These are phyloP conservation scores for Pygathrix nemaeus DNA, from an alignment of 2,113 vertebrate genomes.

Conservation along the genomic window DNA sequence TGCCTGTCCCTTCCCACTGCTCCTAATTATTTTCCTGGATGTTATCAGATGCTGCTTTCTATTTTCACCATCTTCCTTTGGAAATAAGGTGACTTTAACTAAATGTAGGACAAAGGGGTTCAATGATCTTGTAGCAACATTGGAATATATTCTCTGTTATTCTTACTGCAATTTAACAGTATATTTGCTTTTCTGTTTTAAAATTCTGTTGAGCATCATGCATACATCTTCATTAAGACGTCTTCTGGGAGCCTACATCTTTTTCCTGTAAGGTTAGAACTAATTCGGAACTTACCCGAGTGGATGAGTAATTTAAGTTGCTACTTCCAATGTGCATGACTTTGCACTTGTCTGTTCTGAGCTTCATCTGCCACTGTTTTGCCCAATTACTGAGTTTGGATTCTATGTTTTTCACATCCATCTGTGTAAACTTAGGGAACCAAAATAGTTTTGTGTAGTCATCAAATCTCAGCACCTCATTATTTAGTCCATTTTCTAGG, in stretches of 20 bases:
- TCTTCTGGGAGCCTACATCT: conserved; percentile 74
- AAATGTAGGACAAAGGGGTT: background rate
- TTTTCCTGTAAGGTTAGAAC: conserved; percentile 74
- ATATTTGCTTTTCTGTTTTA: conserved; percentile 68
- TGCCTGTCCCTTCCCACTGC: background rate
- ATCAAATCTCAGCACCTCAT: conserved; percentile 79
- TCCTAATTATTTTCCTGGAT: conserved; percentile 43
- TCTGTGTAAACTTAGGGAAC: conserved; percentile 75
- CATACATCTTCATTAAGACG: conserved; percentile 76
- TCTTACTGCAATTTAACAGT: conserved; percentile 46
- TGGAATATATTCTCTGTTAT: conserved; percentile 62
- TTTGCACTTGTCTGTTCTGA: conserved; percentile 81
- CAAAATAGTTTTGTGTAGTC: conserved; percentile 80
- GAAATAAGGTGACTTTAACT: conserved; percentile 37
- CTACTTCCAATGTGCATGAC: conserved; percentile 79
- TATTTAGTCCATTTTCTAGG: conserved; percentile 78
- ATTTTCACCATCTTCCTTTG: conserved; percentile 51
- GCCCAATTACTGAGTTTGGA: conserved; percentile 82
- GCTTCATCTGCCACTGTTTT: conserved; percentile 84
- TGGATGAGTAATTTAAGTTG: conserved; percentile 78
- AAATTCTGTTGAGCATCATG: conserved; percentile 43
- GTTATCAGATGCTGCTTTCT: conserved; percentile 32
- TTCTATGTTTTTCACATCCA: conserved; percentile 79
- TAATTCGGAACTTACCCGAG: conserved; percentile 78
- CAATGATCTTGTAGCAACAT: conserved; percentile 39